Conservation (phyloP, 2,797 vertebrate species). For the Onychomys torridus region DNA sequence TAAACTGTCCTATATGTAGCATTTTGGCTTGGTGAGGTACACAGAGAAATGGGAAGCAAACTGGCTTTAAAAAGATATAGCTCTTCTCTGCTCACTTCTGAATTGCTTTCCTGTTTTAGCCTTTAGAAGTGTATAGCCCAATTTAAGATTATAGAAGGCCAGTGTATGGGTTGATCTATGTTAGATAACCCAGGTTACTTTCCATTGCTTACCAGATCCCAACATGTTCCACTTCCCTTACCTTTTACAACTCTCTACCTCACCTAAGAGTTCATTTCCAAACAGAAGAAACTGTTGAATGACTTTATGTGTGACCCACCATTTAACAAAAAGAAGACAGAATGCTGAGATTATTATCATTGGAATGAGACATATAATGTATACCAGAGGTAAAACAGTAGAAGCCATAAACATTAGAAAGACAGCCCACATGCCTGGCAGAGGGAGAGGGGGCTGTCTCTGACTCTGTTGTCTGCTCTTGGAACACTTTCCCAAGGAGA, state of each 20-base stretch:
- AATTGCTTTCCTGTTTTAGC: constrained; percentile 54
- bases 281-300: constrained; percentile 10
- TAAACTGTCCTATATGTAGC: constrained; percentile 66
- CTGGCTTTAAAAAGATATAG: constrained; percentile 67
- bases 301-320: not conserved
- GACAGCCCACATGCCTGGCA: not conserved
- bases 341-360: constrained; percentile 10
- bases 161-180: constrained; percentile 54
- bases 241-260: constrained; percentile 23
- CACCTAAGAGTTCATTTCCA: constrained; percentile 44
- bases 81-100: constrained; percentile 61
- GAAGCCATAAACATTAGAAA: constrained; percentile 45
- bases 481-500: too few species aligned
- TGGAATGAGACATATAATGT: constrained; percentile 12
- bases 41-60: constrained; percentile 62
- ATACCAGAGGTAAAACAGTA: constrained; percentile 59
- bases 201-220: constrained; percentile 27
- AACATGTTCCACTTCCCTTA: constrained; percentile 18
- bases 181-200: constrained; percentile 50
- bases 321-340: constrained; percentile 18
- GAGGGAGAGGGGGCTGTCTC: not conserved
- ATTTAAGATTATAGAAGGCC: constrained; percentile 58
- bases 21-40: constrained; percentile 71
- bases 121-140: constrained; percentile 42
- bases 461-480: not conserved